Conservation (phyloP, 2,797 vertebrate species). For the Microcaecilia unicolor region DNA sequence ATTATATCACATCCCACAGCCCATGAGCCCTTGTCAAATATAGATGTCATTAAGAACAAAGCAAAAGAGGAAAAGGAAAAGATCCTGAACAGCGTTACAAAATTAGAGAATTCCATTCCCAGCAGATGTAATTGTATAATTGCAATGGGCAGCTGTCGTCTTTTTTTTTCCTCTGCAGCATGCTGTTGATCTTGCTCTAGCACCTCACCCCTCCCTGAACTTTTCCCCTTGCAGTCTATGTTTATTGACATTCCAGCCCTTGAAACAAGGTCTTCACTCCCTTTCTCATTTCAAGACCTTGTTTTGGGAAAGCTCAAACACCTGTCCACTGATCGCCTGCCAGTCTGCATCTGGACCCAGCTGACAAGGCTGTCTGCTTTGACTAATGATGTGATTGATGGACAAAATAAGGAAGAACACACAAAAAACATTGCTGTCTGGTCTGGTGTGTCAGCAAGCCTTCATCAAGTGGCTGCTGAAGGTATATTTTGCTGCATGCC, state of each 20-base stretch:
- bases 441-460: constrained; percentile 77
- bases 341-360: constrained; percentile 66
- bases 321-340: constrained; percentile 69
- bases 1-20: constrained; percentile 40
- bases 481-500: constrained; percentile 80
- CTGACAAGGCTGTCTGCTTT: constrained; percentile 80
- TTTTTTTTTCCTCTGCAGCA: no score
- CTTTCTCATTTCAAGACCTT: constrained; percentile 52
- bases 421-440: constrained; percentile 72
- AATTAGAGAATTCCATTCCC: no score
- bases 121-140: no score
- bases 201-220: constrained; percentile 38
- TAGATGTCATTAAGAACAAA: no score
- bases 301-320: constrained; percentile 66
- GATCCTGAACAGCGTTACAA: no score
- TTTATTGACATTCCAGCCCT: constrained; percentile 52
- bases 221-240: constrained; percentile 21
- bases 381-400: constrained; percentile 89
- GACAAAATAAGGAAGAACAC: constrained; percentile 78
- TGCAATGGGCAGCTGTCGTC: constrained; percentile 10
- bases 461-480: constrained; percentile 81
- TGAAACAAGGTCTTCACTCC: constrained; percentile 59
- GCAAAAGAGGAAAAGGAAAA: no score
- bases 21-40: no score
- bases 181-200: constrained; percentile 21